Evolutionary conservation across 2,113 vertebrate species (phyloP).

Genomic region (Micromys minutus): DNA sequence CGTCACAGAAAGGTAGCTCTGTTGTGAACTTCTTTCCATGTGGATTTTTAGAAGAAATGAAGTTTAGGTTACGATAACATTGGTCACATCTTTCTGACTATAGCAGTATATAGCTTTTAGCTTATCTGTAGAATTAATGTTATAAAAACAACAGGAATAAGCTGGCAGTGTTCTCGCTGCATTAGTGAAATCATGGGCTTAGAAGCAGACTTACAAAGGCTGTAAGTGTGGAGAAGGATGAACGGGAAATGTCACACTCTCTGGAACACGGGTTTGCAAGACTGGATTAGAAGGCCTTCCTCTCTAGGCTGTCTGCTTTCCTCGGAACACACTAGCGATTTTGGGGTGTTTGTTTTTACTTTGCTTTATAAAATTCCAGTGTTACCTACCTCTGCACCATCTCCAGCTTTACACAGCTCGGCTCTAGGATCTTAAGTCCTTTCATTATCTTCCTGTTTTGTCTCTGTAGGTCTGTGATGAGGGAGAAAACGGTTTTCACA

Average conservation of each 20-base stretch:
- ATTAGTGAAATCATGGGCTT: constrained; percentile 8
- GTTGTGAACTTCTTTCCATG: constrained; percentile 19
- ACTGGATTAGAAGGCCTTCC: constrained; percentile 13
- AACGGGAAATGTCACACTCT: background rate
- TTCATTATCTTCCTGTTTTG: constrained; percentile 56
- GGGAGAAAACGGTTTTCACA: constrained; percentile 59
- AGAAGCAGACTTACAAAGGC: background rate
- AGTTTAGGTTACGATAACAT: constrained; percentile 6
- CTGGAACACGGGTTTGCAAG: constrained; percentile 29
- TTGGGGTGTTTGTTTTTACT: constrained; percentile 52
- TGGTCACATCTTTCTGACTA: constrained; percentile 6
- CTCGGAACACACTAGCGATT: constrained; percentile 1
- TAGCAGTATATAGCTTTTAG: background rate
- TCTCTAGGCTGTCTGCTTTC: background rate
- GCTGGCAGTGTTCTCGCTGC: constrained; percentile 10
- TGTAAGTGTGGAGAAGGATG: constrained; percentile 13
- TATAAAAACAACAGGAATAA: background rate
- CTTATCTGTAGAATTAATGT: constrained; percentile 22
- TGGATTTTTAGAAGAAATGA: constrained; percentile 7
- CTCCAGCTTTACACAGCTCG: constrained; percentile 29
- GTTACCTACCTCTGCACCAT: background rate
- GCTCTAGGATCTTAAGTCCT: constrained; percentile 58
- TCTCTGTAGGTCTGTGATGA: constrained; percentile 67
- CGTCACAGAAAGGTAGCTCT: background rate
- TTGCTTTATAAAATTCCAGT: constrained; percentile 5